These are phyloP conservation scores for Suncus etruscus DNA, from an alignment of 2,113 vertebrate species.

Conservation along the genomic window DNA sequence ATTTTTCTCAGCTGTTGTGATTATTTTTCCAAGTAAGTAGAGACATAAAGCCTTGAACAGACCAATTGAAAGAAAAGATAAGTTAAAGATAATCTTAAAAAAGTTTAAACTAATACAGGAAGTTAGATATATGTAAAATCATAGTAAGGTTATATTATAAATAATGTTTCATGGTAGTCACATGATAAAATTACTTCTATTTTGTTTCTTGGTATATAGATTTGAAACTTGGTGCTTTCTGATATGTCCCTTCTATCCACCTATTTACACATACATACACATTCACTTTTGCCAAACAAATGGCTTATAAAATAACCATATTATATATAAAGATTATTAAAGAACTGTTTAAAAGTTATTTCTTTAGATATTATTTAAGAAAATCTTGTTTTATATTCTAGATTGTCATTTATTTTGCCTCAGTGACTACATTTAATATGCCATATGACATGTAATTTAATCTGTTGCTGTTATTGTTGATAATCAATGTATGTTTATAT, in stretches of 20 bases:
- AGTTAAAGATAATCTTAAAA: conserved; percentile 23
- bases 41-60: conserved; percentile 27
- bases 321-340: conserved; percentile 12
- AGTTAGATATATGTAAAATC: background rate
- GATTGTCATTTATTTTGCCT: background rate
- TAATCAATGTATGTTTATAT: background rate
- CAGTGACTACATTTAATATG: conserved; percentile 25
- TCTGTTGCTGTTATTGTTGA: background rate
- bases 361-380: conserved; percentile 38
- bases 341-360: conserved; percentile 30
- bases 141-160: background rate
- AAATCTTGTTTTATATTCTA: conserved; percentile 42
- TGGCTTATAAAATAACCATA: background rate
- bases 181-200: background rate
- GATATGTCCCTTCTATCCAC: background rate
- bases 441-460: background rate
- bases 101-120: background rate
- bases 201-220: background rate
- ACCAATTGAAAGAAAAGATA: conserved; percentile 1
- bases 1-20: background rate
- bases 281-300: conserved; percentile 16
- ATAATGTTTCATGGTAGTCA: background rate
- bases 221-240: background rate
- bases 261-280: background rate
- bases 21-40: background rate